Conservation (phyloP, 2,113 vertebrate species). For the Crocuta crocuta region DNA sequence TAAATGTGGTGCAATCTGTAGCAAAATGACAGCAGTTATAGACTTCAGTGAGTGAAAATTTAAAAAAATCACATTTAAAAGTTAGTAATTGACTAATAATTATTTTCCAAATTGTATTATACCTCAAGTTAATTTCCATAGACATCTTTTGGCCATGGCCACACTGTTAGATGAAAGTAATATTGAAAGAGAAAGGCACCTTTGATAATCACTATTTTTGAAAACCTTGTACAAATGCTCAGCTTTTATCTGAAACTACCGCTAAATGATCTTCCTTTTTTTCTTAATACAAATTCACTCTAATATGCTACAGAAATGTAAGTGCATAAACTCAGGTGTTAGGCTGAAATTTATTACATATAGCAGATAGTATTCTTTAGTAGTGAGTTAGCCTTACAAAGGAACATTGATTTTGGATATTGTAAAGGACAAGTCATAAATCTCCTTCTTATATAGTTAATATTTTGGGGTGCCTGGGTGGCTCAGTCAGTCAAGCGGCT, state of each 20-base stretch:
- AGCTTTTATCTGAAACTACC: conserved; percentile 8
- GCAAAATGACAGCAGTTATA: conserved; percentile 62
- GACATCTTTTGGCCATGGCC: conserved; percentile 5
- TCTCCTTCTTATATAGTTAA: background rate
- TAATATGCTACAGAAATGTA: background rate
- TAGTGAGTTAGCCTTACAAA: background rate
- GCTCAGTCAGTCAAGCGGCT: too few relatives aligned
- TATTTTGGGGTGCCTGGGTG: too few relatives aligned
- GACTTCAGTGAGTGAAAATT: background rate
- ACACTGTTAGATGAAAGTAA: background rate
- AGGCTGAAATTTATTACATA: background rate
- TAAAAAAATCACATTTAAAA: conserved; percentile 71
- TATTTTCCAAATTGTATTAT: conserved; percentile 11
- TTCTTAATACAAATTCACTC: background rate
- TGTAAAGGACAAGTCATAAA: background rate
- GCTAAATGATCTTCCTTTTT: background rate
- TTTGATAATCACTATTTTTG: background rate
- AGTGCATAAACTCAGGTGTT: background rate
- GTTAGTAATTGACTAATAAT: conserved; percentile 64
- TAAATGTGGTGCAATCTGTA: conserved; percentile 66
- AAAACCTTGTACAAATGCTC: background rate
- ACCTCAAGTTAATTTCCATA: conserved; percentile 60
- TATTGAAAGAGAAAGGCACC: conserved; percentile 29
- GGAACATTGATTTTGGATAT: conserved; percentile 8
- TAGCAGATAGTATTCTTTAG: background rate